Evolutionary conservation across 2,113 vertebrate genomes (phyloP).

Genomic region (Paratilapia polleni): DNA sequence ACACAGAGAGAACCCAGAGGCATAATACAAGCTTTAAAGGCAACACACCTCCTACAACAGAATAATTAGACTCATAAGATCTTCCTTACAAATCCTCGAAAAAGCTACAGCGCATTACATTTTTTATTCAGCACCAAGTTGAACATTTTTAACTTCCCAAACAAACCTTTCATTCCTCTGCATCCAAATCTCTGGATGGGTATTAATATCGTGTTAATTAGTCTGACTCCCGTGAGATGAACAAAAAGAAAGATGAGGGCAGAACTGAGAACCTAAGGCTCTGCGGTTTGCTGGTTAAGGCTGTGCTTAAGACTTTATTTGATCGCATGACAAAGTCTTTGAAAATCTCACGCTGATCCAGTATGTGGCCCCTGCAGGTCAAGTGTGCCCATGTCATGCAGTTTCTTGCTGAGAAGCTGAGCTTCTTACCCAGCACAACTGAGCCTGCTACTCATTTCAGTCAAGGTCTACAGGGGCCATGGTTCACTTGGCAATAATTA

Average conservation of each 20-base stretch:
- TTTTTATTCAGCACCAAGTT: background rate
- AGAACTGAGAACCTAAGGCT: background rate
- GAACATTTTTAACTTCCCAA: conserved; percentile 19
- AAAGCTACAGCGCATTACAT: background rate
- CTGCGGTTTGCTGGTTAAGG: background rate
- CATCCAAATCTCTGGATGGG: conserved; percentile 1
- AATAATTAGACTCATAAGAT: conserved; percentile 47
- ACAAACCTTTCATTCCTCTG: conserved; percentile 10
- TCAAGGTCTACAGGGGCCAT: conserved; percentile 56
- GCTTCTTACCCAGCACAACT: conserved; percentile 34
- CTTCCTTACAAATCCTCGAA: conserved; percentile 30
- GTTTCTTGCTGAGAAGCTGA: background rate
- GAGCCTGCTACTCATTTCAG: conserved; percentile 42
- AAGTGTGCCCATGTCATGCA: background rate
- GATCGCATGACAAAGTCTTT: conserved; percentile 28
- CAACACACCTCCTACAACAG: background rate
- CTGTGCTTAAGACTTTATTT: conserved; percentile 4
- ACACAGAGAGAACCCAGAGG: background rate
- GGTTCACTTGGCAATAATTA: conserved; percentile 71
- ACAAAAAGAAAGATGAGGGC: background rate
- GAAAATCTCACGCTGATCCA: conserved; percentile 11
- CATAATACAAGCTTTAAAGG: conserved; percentile 21
- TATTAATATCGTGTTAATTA: conserved; percentile 28
- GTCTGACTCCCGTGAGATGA: conserved; percentile 26
- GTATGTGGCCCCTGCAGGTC: conserved; percentile 18